Base-by-base conservation (phyloP, 2,113 vertebrate genomes). In the Xiphophorus couchianus region DNA sequence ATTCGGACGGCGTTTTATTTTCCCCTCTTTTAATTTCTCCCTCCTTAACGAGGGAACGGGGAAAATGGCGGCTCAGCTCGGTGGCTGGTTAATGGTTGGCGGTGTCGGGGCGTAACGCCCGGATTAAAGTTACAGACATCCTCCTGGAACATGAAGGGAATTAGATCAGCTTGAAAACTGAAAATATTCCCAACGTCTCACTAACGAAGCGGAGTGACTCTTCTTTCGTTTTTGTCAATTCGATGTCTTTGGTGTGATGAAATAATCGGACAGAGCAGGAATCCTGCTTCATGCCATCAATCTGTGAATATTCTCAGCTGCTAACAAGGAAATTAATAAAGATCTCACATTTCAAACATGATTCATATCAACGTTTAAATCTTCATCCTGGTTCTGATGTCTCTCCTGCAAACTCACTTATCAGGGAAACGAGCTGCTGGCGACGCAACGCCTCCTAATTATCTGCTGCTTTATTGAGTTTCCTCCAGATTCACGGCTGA, bases 371-470 rank as follows among this genome's bases (percentile, higher is more conserved):
- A 5, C 8, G 28, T 80, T 82, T 61, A 30, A 10, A 48, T 66
- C 62, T 35, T 73, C 58, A 48, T 64, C 42, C 19, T n/a, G 8
- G 12, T 14, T 62, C 11, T 12, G 1, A 17, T 14, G n/a, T 25
- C 39, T 4, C 77, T 17, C 2, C 42, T 27, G 62, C 39, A n/a
- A 30, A 70, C 64, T 71, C 51, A 31, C 33, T 5, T 42, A 62
- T 5, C 58, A 62, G 61, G 63, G 51, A 71, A 73, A 74, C 74
- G 76, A 71, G 77, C 78, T 82, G 48, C 73, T 85, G 75, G 84
- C 83, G 73, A 73, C 74, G 27, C 76, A 73, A 82, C 70, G 71
- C 44, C 66, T 78, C 80, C 80, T 88, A 88, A 89, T 86, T 67
- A 74, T 11, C 58, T 73, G 71, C 62, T 75, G 75, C 60, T 85